Conservation (phyloP, 2,888 invertebrate genomes). For the Himalopsyche japonica region DNA sequence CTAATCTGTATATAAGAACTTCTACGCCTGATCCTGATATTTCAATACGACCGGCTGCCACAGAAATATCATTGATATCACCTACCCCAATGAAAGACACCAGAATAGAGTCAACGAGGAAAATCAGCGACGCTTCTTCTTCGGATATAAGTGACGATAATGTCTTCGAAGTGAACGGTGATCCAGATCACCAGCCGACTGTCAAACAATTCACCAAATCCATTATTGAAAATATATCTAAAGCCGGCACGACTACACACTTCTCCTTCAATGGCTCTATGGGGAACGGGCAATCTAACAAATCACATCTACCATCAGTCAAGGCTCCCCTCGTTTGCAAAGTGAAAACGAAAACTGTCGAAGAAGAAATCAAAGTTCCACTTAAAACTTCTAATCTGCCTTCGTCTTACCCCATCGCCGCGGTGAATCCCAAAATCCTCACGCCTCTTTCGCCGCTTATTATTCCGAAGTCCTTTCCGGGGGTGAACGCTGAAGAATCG, state of each 20-base stretch:
- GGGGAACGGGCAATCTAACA: constrained; percentile 43
- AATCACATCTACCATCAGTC: constrained; percentile 47
- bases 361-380: background rate
- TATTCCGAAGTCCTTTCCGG: constrained; percentile 45
- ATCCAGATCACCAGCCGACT: constrained; percentile 44
- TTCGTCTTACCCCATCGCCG: background rate
- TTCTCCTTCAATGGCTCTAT: constrained; percentile 56
- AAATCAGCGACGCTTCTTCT: constrained; percentile 41
- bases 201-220: constrained; percentile 59
- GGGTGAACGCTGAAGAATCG: constrained; percentile 46
- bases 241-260: constrained; percentile 68
- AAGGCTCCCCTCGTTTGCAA: constrained; percentile 4
- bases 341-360: constrained; percentile 8
- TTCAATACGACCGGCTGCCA: constrained; percentile 43
- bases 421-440: constrained; percentile 13
- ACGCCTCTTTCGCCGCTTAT: constrained; percentile 36
- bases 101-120: background rate
- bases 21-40: constrained; percentile 44
- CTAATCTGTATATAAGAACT: constrained; percentile 25
- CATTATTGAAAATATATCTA: constrained; percentile 70
- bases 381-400: background rate
- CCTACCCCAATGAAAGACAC: constrained; percentile 6
- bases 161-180: constrained; percentile 31
- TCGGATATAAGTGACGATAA: constrained; percentile 38
- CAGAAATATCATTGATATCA: constrained; percentile 33